Evolutionary conservation across 2,113 vertebrate genomes (phyloP), one percentile per base, ranked within the genome.

Genomic region (Lagenorhynchus albirostris): DNA sequence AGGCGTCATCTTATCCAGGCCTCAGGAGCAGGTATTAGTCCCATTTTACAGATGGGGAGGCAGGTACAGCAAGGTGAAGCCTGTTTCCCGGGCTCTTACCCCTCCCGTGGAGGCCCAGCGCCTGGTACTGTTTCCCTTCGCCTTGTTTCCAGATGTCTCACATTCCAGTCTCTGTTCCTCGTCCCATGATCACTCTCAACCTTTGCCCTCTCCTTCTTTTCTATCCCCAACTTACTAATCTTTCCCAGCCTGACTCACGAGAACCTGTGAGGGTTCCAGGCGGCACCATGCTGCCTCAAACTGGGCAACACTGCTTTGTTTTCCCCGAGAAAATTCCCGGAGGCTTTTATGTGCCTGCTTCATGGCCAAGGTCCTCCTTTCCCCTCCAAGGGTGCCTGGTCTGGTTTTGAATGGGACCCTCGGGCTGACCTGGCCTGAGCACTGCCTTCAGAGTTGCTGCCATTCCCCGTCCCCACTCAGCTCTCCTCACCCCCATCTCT

Each of bases 381-480:
- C 36, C 25, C 50, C 21, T 0, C 9, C 6, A 65, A 4, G n/a
- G 23, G 31, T 7, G 3, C 17, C 21, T 67, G 83, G 53, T 18
- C 6, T n/a, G 82, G 14, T n/a, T 84, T 38, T 17, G 20, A 47
- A 3, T 1, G 11, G 15, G 67, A 38, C 29, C 63, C 63, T 65
- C 2, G 63, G 38, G 65, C 55, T 33, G 3, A 15, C 62, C 20
- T 41, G 47, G 53, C 84, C n/a, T 12, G 4, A 44, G 63, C 8
- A 1, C 41, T 0, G 0, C 26, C 87, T 63, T 13, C 41, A 6
- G 14, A 6, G 23, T 33, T 41, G 8, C 53, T 5, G 3, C 70
- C 36, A 1, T 50, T n/a, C 25, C 38, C 6, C 0, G 0, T 9
- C 67, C 18, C 14, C 13, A 0, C 15, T 17, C 7, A 0, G 36